A percentile compares a stretch with the other conserved stretches of the same genome.
phyloP scores from a whole-genome alignment of 2,113 vertebrate species.

The Geothlypis trichas region DNA sequence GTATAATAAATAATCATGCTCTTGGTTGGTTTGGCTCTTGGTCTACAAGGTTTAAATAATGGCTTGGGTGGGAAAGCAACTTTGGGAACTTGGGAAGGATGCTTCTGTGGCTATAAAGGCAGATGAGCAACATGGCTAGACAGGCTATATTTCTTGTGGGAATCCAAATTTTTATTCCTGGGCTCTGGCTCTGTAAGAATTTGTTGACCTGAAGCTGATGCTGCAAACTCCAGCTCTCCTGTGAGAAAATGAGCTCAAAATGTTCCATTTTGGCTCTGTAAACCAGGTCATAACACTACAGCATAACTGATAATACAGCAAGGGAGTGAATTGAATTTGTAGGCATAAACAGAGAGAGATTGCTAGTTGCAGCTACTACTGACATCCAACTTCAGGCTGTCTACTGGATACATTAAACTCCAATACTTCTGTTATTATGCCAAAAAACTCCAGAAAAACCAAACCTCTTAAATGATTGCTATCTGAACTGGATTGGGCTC shows the following conservation, averaged over 20 bases:
- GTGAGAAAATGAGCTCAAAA: neutral
- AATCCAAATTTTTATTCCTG: neutral
- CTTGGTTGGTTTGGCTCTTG: neutral
- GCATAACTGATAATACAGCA: neutral
- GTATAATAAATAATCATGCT: constrained; percentile 38
- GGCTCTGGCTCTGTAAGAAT: neutral
- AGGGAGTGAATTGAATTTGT: neutral
- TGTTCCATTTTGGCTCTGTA: neutral
- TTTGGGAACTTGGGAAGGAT: neutral
- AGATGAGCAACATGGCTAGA: neutral
- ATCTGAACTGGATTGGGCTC: neutral
- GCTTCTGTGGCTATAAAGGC: neutral
- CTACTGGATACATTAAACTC: neutral
- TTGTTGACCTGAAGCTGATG: neutral
- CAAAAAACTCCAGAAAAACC: neutral
- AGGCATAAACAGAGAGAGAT: neutral
- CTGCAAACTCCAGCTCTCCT: neutral
- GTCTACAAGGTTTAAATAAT: neutral
- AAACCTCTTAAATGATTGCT: neutral
- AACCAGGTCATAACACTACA: neutral
- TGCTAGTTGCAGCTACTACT: neutral
- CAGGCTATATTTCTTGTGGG: neutral
- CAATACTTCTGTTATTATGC: neutral
- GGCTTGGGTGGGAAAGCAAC: neutral
- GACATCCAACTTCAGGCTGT: neutral